Evolutionary conservation across 2,888 invertebrate species (phyloP).

Genomic region (Synanthedon vespiformis): DNA sequence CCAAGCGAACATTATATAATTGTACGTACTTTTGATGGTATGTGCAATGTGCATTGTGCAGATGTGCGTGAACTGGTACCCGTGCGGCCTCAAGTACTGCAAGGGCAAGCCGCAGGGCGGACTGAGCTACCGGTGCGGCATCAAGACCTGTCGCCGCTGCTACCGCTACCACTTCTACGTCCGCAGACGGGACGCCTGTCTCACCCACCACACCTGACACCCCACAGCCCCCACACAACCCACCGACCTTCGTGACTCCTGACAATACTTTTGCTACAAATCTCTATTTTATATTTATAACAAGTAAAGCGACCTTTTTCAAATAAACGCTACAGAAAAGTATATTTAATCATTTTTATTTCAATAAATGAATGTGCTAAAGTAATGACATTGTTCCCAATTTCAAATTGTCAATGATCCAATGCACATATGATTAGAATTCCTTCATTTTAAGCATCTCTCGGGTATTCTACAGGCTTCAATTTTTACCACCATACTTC

Average conservation of each 20-base stretch:
- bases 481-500: too few relatives aligned
- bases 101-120: constrained; percentile 79
- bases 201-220: constrained; percentile 41
- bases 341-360: too few relatives aligned
- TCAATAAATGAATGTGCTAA: too few relatives aligned
- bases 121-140: constrained; percentile 90
- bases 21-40: too few relatives aligned
- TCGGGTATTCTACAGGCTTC: too few relatives aligned
- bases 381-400: too few relatives aligned
- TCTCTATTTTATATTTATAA: constrained; percentile 14
- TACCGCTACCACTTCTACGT: constrained; percentile 89
- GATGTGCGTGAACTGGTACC: constrained; percentile 93
- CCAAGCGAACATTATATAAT: too few relatives aligned
- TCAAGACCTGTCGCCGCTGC: constrained; percentile 94
- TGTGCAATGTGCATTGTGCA: constrained; percentile 68
- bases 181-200: constrained; percentile 76
- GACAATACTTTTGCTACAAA: constrained; percentile 33
- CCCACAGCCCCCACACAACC: constrained; percentile 7
- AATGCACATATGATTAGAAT: too few relatives aligned
- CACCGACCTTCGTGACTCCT: constrained; percentile 6
- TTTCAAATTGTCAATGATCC: too few relatives aligned
- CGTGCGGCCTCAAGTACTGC: constrained; percentile 95
- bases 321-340: too few relatives aligned
- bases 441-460: too few relatives aligned
- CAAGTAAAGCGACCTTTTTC: too few relatives aligned